Evolutionary conservation across 2,888 invertebrate species (phyloP), one percentile per base, ranked within the genome.

Genomic region (Orchestes rusci): DNA sequence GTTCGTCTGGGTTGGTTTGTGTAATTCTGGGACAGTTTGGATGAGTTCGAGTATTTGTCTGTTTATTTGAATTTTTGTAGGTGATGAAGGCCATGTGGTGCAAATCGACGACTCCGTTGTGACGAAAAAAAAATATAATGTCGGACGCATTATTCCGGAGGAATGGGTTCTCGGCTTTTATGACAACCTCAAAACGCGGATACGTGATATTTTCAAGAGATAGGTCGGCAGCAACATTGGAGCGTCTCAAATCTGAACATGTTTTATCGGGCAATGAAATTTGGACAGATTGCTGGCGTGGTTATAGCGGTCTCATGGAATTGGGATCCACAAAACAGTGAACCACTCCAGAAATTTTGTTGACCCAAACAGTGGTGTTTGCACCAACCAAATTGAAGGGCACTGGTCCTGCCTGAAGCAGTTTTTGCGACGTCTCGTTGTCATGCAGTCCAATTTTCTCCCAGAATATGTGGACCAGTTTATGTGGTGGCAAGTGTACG

Each of bases 341-440:
- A 46, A 46, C 38, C 46, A 36, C 20, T 28, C 27, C 2, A 27
- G 23, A 3, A 19, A 37, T 32, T 46, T 46, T 23, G 18, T 18
- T 12, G 46, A 43, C 20, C 42, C 46, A 15, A n/a, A 31, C 1
- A 38, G 42, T 2, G 46, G 42, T 2, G 41, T 42, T 13, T 36
- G 36, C 23, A 42, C 45, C 2, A 45, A 45, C 28, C 4, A 31
- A 8, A 28, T 46, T 2, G 43, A 46, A 17, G 46, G 34, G 3
- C 29, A 46, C 29, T 43, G 46, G 37, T 37, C 38, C 2, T 7
- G 18, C 2, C 15, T 46, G 2, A 46, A 46, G 17, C 19, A 41
- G 12, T 45, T 30, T 41, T 28, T 41, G 8, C 1, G 38, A n/a
- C 16, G 38, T 16, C 3, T 43, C 3, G 43, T 29, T 1, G 38